Conservation (phyloP, 1,140 invertebrate genomes). For the Platyscapa corneri region DNA sequence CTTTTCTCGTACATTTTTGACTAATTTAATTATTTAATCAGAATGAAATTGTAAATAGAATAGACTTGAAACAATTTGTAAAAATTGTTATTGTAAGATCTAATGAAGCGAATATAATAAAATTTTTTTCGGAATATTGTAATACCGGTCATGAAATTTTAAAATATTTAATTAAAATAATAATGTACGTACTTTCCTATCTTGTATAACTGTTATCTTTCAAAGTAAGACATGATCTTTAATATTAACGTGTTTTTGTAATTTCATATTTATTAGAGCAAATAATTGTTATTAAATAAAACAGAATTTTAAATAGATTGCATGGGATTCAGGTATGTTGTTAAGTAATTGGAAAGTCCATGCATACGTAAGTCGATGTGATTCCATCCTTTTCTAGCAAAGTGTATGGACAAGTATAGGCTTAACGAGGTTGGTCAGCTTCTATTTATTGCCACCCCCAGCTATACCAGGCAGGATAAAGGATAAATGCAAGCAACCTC, state of each 20-base stretch:
- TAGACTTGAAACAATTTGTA: too few species aligned
- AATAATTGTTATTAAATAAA: not conserved
- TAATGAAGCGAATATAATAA: too few species aligned
- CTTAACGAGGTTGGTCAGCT: not conserved
- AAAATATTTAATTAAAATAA: too few species aligned
- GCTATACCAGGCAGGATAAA: not conserved
- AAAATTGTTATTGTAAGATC: too few species aligned
- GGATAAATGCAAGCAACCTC: not conserved
- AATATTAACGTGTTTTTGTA: not conserved
- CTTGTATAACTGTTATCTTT: too few species aligned
- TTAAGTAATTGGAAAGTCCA: not conserved
- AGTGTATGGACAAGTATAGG: not conserved
- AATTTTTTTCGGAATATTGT: too few species aligned
- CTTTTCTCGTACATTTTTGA: too few species aligned
- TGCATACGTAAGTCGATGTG: not conserved
- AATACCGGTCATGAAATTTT: too few species aligned
- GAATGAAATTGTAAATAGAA: too few species aligned
- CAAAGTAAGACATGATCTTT: not conserved
- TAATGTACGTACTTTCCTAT: too few species aligned
- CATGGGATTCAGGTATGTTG: not conserved
- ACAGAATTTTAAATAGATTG: not conserved
- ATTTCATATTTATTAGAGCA: not conserved
- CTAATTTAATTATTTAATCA: too few species aligned
- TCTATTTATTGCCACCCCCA: constrained; percentile 1
- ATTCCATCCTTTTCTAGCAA: not conserved